phyloP scores from a whole-genome alignment of 2,113 vertebrate genomes.

The Epinephelus fuscoguttatus region DNA sequence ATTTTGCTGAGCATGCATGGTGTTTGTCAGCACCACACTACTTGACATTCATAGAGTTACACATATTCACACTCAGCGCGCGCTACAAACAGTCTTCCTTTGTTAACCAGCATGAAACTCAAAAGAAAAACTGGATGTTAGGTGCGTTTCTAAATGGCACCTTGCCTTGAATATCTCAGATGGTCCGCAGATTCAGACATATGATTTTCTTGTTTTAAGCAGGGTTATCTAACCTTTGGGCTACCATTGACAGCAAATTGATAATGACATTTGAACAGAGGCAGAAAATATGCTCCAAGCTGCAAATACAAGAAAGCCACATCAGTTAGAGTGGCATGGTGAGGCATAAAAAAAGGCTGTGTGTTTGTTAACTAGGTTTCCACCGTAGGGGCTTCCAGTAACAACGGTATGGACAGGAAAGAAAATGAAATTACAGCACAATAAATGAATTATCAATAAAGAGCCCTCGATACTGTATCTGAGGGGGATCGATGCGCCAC shows the following conservation, averaged over 20 bases:
- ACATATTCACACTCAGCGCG: conserved; percentile 36
- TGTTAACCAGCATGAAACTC: conserved; percentile 36
- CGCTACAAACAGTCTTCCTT: conserved; percentile 48
- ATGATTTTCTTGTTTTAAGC: conserved; percentile 21
- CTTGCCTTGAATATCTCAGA: conserved; percentile 8
- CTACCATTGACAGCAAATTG: conserved; percentile 33
- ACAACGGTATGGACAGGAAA: conserved; percentile 77
- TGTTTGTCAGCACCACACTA: conserved; percentile 46
- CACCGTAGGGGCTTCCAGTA: conserved; percentile 70
- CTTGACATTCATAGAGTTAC: conserved; percentile 65
- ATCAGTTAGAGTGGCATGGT: conserved; percentile 24
- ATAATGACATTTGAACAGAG: conserved; percentile 49
- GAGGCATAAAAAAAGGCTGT: conserved; percentile 49
- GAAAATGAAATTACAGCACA: conserved; percentile 83
- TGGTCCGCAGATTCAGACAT: conserved; percentile 30
- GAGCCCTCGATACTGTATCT: conserved; percentile 79
- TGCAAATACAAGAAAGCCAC: conserved; percentile 33
- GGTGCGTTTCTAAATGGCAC: conserved; percentile 37
- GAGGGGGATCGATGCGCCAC: conserved; percentile 73
- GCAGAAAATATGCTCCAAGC: conserved; percentile 22
- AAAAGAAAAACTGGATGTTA: conserved; percentile 35
- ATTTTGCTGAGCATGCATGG: conserved; percentile 50
- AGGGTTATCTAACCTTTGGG: conserved; percentile 49
- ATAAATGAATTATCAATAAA: conserved; percentile 84
- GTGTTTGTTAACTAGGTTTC: conserved; percentile 72